Evolutionary conservation across 1,140 invertebrate genomes (phyloP), one percentile per base, ranked within the genome.

Genomic region (Hormaphis cornu): DNA sequence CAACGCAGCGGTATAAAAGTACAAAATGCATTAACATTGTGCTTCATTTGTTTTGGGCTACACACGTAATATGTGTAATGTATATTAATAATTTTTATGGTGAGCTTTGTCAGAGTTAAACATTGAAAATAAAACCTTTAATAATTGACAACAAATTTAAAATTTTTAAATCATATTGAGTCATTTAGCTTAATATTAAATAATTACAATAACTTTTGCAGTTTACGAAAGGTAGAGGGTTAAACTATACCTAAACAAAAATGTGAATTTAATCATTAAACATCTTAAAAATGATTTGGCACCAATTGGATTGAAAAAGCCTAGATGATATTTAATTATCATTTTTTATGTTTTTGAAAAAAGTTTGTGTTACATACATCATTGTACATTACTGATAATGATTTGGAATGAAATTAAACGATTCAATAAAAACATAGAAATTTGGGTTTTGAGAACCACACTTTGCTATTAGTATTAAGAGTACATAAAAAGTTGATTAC

Each of bases 81-180:
- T n/a, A n/a, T n/a, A n/a, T n/a, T 66, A 7, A 48, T 30, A 22
- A 18, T 56, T 20, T 35, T 58, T 58, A 37, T 58, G 35, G 35
- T 66, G 61, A 66, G 61, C 61, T 46, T 48, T 20, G 18, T 50
- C 50, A n/a, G 42, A 46, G 28, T 18, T 48, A 33, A 66, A 50
- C 35, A 48, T 63, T 61, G 53, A 10, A 48, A 46, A 63, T 33
- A 28, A 66, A 53, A 53, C 9, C 14, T 30, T 37, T 50, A 48
- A 42, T 66, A 66, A 48, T 66, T 66, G 61, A 66, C 61, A 66
- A 66, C 44, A 66, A 66, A 66, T 66, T 50, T 66, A 33, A 66
- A 48, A 44, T 44, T 48, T n/a, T 24, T 14, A 66, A 66, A 66
- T 66, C n/a, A 66, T 48, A 66, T 22, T 48, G 26, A 44, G 61